Conservation (phyloP, 1,140 invertebrate species). For the Penaeus chinensis region DNA sequence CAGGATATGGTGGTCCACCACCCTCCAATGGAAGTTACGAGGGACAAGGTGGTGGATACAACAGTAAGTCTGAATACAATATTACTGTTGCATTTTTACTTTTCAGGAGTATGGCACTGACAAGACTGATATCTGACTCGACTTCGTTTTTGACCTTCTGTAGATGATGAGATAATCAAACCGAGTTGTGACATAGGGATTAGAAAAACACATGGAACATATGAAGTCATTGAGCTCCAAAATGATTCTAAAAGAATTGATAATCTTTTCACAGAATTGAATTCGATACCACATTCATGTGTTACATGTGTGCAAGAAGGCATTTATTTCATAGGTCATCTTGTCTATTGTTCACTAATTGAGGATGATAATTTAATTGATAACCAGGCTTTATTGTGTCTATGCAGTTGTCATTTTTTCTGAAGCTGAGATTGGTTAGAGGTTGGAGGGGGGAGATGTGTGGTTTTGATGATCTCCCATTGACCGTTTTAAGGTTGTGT, state of each 20-base stretch:
- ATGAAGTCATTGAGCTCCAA: slow-evolving; percentile 24
- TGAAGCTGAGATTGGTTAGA: background rate
- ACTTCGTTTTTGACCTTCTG: slow-evolving; percentile 27
- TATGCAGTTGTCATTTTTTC: slow-evolving; percentile 31
- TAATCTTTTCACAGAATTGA: background rate
- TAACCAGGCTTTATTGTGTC: slow-evolving; percentile 8
- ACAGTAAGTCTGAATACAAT: slow-evolving; percentile 56
- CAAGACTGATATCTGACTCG: slow-evolving; percentile 52
- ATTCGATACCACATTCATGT: slow-evolving; percentile 24
- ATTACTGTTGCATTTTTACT: slow-evolving; percentile 17
- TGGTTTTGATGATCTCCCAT: background rate
- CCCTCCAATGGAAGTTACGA: slow-evolving; percentile 58
- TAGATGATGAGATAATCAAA: slow-evolving; percentile 26
- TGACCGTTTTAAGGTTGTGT: slow-evolving; percentile 21
- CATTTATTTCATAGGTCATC: slow-evolving; percentile 30
- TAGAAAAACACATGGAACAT: slow-evolving; percentile 53
- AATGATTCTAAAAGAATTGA: slow-evolving; percentile 2
- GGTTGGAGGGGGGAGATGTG: background rate
- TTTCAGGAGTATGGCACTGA: slow-evolving; percentile 58
- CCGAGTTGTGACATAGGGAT: slow-evolving; percentile 21
- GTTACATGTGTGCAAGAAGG: slow-evolving; percentile 46
- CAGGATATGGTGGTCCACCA: slow-evolving; percentile 55
- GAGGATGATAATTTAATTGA: background rate
- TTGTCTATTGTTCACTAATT: slow-evolving; percentile 39
- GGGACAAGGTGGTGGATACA: slow-evolving; percentile 60